Conservation (phyloP, 2,797 vertebrate species). For the Nyctalus aviator region DNA sequence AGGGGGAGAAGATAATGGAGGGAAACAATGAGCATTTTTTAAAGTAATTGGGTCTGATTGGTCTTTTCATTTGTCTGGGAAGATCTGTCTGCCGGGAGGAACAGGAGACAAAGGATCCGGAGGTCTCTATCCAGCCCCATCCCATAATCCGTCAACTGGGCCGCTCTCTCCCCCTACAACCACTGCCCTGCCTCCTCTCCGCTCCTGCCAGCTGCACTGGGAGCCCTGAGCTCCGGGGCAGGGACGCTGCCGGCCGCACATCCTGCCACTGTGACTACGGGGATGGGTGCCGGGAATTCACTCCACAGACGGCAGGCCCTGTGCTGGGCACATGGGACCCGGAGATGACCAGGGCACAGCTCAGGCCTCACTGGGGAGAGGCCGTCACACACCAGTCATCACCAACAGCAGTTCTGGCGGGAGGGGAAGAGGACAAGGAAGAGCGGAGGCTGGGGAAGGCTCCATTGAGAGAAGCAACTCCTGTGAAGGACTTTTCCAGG, state of each 20-base stretch:
- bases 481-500: background rate
- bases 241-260: background rate
- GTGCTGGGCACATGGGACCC: too few relatives aligned
- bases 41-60: constrained; percentile 51
- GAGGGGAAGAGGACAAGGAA: rapidly evolving
- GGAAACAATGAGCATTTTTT: constrained; percentile 29
- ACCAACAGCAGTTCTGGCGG: too few relatives aligned
- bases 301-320: background rate
- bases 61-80: constrained; percentile 39
- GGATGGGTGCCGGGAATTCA: background rate
- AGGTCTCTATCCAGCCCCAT: background rate
- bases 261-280: rapidly evolving
- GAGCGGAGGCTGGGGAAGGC: background rate
- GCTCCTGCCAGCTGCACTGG: background rate
- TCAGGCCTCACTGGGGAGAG: background rate
- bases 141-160: background rate
- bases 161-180: background rate
- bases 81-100: constrained; percentile 38
- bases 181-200: background rate
- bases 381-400: background rate
- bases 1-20: background rate
- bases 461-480: background rate
- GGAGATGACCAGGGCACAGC: background rate
- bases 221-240: rapidly evolving
- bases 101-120: background rate